A percentile compares a stretch with the other conserved stretches of the same genome.
phyloP scores from a whole-genome alignment of 92 coral and sea anemone species.

The Palythoa grandiflora region DNA sequence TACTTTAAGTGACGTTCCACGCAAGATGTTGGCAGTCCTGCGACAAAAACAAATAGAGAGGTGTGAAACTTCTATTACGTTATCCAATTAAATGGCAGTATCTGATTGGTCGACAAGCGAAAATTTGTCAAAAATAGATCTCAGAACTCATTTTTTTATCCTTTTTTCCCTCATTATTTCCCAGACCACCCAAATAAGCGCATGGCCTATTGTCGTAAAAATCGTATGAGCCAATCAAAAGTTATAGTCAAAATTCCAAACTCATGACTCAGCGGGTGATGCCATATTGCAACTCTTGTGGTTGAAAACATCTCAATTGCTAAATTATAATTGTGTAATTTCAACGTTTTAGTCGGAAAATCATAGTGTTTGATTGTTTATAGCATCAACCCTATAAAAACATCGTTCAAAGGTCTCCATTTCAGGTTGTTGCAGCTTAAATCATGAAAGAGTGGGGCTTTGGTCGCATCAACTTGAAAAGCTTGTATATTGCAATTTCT shows the following conservation, averaged over 20 bases:
- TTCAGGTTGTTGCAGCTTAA: background rate
- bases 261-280: background rate
- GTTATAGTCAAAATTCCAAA: background rate
- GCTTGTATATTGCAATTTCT: background rate
- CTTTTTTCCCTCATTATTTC: background rate
- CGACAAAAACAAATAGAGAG: background rate
- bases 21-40: background rate
- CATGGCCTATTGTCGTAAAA: background rate
- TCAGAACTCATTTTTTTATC: background rate
- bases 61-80: slow-evolving; percentile 16
- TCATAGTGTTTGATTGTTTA: background rate
- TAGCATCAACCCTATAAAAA: background rate
- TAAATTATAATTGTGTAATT: background rate
- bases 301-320: too few relatives aligned
- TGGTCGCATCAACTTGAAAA: background rate
- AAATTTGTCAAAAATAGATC: slow-evolving; percentile 17
- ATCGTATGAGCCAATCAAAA: slow-evolving; percentile 47
- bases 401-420: background rate
- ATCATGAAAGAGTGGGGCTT: background rate
- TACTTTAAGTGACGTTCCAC: background rate
- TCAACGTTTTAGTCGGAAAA: slow-evolving; percentile 7
- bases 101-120: slow-evolving; percentile 22
- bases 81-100: slow-evolving; percentile 22
- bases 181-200: background rate
- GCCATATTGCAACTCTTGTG: background rate